Base-by-base conservation (phyloP, 2,113 vertebrate species). In the Indicator indicator region DNA sequence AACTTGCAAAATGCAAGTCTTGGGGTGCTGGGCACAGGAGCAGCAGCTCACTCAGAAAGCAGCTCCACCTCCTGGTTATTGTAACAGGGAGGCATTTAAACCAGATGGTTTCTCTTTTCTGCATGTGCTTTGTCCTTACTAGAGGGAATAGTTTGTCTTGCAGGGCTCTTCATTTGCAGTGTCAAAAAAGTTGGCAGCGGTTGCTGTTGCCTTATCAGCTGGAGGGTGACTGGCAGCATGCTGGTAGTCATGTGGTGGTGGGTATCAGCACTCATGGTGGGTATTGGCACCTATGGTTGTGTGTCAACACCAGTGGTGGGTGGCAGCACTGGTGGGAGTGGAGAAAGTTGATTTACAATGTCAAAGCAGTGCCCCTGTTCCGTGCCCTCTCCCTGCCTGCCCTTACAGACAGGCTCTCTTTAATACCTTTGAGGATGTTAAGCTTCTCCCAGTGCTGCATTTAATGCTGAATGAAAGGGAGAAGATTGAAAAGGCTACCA, bases 241-340 rank as follows among this genome's bases (percentile, higher is more conserved):
- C 38, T 6, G 67, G n/a, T 36, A 42, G 68, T 85, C 42, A 64
- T 15, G 10, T 3, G 20, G 46, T 17, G 33, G 19, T 36, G 62
- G 58, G 32, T 6, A 2, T 5, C 20, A 6, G 48, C 20, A 3
- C 40, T 1, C 1, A 30, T 42, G 54, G 26, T 30, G 48, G 40
- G 40, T n/a, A 4, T 60, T 1, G 15, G 55, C 23, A 63, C 62
- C 58, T 11, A 14, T 60, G n/a, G 27, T 55, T 55, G 54, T 52
- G 32, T 6, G 2, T 5, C 26, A 5, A 30, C 24, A 4, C n/a
- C 1, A 1, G 24, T 46, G 56, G 24, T 33, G 50, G 40, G n/a
- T 32, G 3, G 44, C 18, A 6, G 42, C 18, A 4, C 33, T 1
- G 2, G n/a, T 42, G 46, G 44, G 36, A 65, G 13, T 6, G 9